These are phyloP conservation scores for Coregonus sp. DNA, from an alignment of 2,797 vertebrate species.

Conservation along the genomic window DNA sequence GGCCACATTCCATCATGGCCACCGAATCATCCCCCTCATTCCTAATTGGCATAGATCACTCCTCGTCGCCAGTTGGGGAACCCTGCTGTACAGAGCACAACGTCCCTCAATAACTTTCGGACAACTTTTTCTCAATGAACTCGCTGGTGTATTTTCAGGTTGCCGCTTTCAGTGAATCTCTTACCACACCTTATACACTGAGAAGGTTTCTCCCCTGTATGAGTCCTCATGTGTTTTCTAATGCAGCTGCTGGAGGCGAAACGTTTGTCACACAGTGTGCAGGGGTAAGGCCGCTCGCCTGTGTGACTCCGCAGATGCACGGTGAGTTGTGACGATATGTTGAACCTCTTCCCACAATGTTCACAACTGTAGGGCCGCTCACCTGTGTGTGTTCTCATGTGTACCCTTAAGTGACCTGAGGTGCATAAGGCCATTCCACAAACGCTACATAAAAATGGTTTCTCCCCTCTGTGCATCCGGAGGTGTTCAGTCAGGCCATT, in stretches of 20 bases:
- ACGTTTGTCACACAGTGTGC: slow-evolving; percentile 3
- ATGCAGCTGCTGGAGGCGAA: not conserved
- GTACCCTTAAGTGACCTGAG: not conserved
- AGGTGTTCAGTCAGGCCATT: not conserved
- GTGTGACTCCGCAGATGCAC: slow-evolving; percentile 8
- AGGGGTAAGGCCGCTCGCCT: slow-evolving; percentile 1
- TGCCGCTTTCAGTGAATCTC: slow-evolving; percentile 5
- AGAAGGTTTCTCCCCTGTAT: slow-evolving; percentile 12
- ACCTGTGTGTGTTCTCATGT: not conserved
- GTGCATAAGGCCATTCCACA: not conserved
- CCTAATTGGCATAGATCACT: no score
- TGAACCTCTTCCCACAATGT: slow-evolving; percentile 4
- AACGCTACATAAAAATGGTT: not conserved
- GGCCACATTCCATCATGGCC: no score
- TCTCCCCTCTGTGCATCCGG: slow-evolving; percentile 9
- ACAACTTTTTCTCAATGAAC: not conserved
- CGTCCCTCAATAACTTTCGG: not conserved
- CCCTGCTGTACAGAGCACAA: no score
- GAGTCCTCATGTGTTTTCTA: not conserved
- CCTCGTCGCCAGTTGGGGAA: no score
- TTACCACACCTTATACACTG: slow-evolving; percentile 10
- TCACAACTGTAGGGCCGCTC: not conserved
- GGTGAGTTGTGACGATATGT: not conserved
- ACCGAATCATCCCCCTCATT: no score
- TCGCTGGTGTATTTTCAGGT: not conserved